Conservation (phyloP, 2,113 vertebrate species). For the Pangasianodon gigas region DNA sequence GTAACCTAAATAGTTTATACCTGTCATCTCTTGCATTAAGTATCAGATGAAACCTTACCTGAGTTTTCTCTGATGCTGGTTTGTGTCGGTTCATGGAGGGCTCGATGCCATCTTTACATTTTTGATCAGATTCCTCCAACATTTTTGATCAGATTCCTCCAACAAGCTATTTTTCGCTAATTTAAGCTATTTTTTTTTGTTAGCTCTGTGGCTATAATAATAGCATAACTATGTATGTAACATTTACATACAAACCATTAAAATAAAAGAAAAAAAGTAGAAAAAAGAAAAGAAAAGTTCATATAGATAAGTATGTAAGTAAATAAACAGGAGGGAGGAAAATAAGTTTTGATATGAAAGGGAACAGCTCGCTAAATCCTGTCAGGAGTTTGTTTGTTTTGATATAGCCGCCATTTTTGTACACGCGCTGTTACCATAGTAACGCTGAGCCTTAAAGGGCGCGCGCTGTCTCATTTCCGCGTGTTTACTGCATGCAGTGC, state of each 20-base stretch:
- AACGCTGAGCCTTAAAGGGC: conserved; percentile 52
- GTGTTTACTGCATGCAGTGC: neutral
- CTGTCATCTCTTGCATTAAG: neutral
- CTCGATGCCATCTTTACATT: conserved; percentile 42
- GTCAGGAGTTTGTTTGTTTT: neutral
- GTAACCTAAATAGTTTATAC: neutral
- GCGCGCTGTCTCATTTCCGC: neutral
- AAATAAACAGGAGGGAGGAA: neutral
- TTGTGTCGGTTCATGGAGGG: conserved; percentile 65
- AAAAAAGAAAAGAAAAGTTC: too few relatives aligned
- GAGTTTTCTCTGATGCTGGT: conserved; percentile 69
- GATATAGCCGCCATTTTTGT: conserved; percentile 50
- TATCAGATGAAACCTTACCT: conserved; percentile 68
- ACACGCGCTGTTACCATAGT: conserved; percentile 58
- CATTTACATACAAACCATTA: neutral
- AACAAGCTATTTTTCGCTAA: neutral
- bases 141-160: conserved; percentile 49
- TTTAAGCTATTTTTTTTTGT: neutral
- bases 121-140: conserved; percentile 44
- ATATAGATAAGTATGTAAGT: neutral
- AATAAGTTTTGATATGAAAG: neutral
- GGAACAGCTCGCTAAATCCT: neutral
- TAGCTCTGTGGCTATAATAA: neutral
- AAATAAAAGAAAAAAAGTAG: too few relatives aligned
- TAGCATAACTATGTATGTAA: neutral